These are phyloP conservation scores for Aplysina aerophoba DNA, from an alignment of 37 sponge, comb jelly and placozoan species.

Conservation along the genomic window DNA sequence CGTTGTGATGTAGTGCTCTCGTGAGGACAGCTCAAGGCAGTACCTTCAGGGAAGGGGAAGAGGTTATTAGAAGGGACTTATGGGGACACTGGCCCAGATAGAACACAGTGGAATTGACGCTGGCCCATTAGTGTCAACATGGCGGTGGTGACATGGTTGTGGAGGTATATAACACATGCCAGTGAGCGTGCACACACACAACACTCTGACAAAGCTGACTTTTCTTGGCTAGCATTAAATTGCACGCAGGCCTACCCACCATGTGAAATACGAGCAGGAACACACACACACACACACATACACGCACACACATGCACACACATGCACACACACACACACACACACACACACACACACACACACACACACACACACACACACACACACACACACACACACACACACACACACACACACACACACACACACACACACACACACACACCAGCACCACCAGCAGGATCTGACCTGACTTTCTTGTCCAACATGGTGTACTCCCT, in stretches of 20 bases:
- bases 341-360: neutral
- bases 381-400: constrained; percentile 41
- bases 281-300: neutral
- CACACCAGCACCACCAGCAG: no score
- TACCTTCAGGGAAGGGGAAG: neutral
- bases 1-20: constrained; percentile 20
- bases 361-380: constrained; percentile 46
- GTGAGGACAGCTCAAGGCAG: constrained; percentile 9
- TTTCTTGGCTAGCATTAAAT: no score
- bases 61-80: no score
- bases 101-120: no score
- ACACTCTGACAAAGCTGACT: no score
- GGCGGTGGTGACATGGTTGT: no score
- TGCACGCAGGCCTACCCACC: constrained; percentile 1
- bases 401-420: constrained; percentile 8
- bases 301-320: constrained; percentile 4
- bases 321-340: neutral
- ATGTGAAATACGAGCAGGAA: neutral
- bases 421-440: constrained; percentile 30
- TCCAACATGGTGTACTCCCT: constrained; percentile 10
- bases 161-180: no score
- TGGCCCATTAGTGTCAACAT: no score
- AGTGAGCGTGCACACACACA: no score
- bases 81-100: no score
- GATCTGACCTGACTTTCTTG: constrained; percentile 35